Evolutionary conservation across 2,888 invertebrate genomes (phyloP).

Genomic region (Euplexia lucipara): DNA sequence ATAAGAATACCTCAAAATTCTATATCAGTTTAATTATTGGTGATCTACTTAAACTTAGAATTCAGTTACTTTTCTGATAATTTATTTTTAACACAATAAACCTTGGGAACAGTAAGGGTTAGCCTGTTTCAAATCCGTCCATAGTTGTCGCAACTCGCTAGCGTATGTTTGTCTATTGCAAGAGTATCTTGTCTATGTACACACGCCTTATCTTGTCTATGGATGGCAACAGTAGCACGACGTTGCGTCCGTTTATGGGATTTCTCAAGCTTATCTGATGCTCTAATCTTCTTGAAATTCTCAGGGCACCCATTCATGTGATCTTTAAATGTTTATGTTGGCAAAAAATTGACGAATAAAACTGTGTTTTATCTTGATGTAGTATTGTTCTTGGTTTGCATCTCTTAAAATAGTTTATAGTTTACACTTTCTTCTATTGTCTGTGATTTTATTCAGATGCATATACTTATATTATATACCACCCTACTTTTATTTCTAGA

Average conservation of each 20-base stretch:
- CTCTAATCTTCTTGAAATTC: conserved; percentile 65
- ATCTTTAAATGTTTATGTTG: conserved; percentile 54
- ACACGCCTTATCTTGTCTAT: conserved; percentile 70
- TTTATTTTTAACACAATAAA: background rate
- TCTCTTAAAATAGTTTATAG: background rate
- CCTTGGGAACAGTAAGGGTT: background rate
- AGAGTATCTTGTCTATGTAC: conserved; percentile 67
- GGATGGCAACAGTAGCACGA: conserved; percentile 70
- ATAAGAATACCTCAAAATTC: background rate
- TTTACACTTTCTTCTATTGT: background rate
- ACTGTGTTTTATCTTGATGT: conserved; percentile 50
- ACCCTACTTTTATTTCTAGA: background rate
- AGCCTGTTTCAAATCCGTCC: conserved; percentile 29
- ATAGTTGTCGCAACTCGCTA: conserved; percentile 27
- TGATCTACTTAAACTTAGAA: background rate
- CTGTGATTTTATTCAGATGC: too few species aligned
- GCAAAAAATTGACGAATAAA: conserved; percentile 46
- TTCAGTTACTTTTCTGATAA: background rate
- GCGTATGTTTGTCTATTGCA: conserved; percentile 48
- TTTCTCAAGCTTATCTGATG: conserved; percentile 67
- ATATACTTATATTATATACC: too few species aligned
- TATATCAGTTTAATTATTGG: background rate
- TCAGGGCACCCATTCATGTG: conserved; percentile 64
- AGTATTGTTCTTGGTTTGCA: conserved; percentile 32
- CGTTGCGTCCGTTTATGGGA: conserved; percentile 67